Evolutionary conservation across 2,113 vertebrate genomes (phyloP), one percentile per base, ranked within the genome.

Genomic region (Orthonyx spaldingii): DNA sequence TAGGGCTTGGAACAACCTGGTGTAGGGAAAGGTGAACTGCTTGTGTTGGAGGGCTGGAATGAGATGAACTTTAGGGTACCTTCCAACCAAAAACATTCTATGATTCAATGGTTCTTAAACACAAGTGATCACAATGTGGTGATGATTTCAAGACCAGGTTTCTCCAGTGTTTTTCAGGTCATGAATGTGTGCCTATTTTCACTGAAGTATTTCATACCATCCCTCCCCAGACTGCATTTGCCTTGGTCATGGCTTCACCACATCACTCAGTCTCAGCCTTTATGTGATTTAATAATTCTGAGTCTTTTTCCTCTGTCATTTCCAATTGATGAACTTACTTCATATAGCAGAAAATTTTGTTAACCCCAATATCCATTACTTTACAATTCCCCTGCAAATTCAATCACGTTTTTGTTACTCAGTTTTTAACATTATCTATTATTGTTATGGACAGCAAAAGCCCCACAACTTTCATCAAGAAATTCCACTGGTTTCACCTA

Each of bases 91-190:
- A 81, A 65, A 5, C 44, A 50, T 16, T 37, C 22, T 19, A 8
- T 19, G 32, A 78, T 19, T 39, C 64, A 7, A 2, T 30, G 30
- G 39, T 9, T 74, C 65, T 63, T 33, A 50, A 92, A 75, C 33
- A 60, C 7, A n/a, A 82, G 16, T 1, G 3, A 78, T 24, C 37
- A 18, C n/a, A 66, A n/a, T 0, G 0, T 12, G 5, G n/a, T 0
- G 0, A 42, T 23, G 32, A 69, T 65, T 66, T 37, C 52, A 78
- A 86, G 16, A 32, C 9, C 10, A 46, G 7, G 15, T 46, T 84
- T 68, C 57, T 47, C 35, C 33, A 27, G 16, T 23, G 10, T 35
- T 56, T 81, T 82, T 32, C 39, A 33, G 10, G 53, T 42, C 39
- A 44, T 3, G 4, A 63, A 39, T 20, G 5, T 11, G 19, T 63